These are phyloP conservation scores for Mustela lutreola DNA, from an alignment of 2,113 vertebrate species.

Conservation along the genomic window DNA sequence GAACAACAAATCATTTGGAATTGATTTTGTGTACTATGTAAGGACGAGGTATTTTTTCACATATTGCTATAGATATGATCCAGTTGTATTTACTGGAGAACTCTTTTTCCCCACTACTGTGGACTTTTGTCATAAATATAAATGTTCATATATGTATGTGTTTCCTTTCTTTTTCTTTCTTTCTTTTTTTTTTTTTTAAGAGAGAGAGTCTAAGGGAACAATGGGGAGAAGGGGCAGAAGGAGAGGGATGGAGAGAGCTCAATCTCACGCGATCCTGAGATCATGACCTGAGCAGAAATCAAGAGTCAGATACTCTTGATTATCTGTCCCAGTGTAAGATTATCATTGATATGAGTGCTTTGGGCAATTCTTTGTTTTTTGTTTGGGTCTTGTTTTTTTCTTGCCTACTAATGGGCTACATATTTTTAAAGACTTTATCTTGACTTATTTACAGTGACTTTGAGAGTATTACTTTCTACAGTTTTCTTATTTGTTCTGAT, in stretches of 20 bases:
- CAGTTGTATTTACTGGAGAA: not conserved
- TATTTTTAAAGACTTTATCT: not conserved
- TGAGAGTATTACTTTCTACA: not conserved
- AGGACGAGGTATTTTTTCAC: not conserved
- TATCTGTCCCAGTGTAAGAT: not conserved
- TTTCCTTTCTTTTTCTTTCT: not conserved
- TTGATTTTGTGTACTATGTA: not conserved
- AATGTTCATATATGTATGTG: not conserved
- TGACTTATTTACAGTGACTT: not conserved
- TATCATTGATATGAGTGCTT: not conserved
- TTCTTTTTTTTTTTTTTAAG: not conserved
- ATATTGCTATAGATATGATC: not conserved
- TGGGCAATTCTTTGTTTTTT: not conserved
- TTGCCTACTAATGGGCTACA: not conserved
- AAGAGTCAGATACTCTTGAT: not conserved
- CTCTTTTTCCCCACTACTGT: not conserved
- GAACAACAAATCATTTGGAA: not conserved
- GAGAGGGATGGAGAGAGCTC: not conserved
- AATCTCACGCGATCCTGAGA: not conserved
- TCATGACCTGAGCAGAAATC: not conserved
- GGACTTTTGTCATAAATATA: not conserved
- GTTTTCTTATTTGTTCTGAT: not conserved
- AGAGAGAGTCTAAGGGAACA: not conserved
- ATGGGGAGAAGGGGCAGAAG: not conserved
- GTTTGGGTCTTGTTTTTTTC: not conserved